Evolutionary conservation across 2,888 invertebrate genomes (phyloP), one percentile per base, ranked within the genome.

Genomic region (Apodemia mormo): DNA sequence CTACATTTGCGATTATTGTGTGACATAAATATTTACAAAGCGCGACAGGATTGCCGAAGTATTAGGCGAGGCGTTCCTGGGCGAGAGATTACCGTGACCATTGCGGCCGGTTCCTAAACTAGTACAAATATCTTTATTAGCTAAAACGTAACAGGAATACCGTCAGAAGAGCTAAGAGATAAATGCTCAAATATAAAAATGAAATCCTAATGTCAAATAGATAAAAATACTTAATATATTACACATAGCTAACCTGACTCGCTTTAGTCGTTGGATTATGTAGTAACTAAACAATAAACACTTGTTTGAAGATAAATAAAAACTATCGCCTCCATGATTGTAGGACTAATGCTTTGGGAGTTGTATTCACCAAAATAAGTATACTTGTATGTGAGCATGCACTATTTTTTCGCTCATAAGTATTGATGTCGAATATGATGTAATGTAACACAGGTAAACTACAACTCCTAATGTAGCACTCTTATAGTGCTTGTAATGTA

Each of bases 1-100:
- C 92, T 92, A 92, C 89, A 84, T 89, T 91, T 89, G 91, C 88
- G 91, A 93, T 90, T 92, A 92, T 90, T 91, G 91, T 90, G 92
- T 91, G 92, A 93, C 92, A 87, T 89, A 90, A 90, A 90, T 93
- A 93, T 93, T 92, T 93, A 93, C 93, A 93, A 91, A 89, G 90
- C 91, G 90, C 88, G 83, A 81, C 76, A 83, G 89, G 87, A 89
- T 89, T 88, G 91, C 89, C 88, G 77, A 80, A 72, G 58, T 82
- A 80, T 89, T 88, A 88, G 90, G 90, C 89, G 86, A 87, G 86
- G 86, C 87, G 80, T 82, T 86, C 88, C 87, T 80, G 80, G 81
- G 81, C 80, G 81, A 83, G 82, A 84, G 80, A 83, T 76, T 79
- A 80, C 79, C 77, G 79, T 79, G 74, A 79, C 30, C 74, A 64